Base-by-base conservation (phyloP, 2,888 invertebrate species). In the Tetragnatha montana region DNA sequence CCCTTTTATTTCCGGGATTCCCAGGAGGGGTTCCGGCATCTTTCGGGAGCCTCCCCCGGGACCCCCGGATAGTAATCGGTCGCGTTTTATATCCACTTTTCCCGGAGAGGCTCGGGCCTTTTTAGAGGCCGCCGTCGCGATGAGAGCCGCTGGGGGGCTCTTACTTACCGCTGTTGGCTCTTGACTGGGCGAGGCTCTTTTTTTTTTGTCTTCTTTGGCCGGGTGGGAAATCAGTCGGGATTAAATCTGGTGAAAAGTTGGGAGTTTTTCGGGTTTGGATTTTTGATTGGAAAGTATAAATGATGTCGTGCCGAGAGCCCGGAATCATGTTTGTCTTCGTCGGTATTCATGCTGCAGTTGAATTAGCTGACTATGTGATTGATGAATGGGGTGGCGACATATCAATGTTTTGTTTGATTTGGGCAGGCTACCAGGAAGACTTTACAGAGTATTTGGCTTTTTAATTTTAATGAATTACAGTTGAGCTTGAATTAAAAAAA, bases 71-170 rank as follows among this genome's bases (percentile, higher is more conserved):
- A 80, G 86, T 80, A 80, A 86, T 80, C 86, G 80, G 86, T 86
- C 74, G 49, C 86, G 85, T 80, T 86, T 86, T 86, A 86, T 86
- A 80, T 68, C 86, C 74, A 86, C 86, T 86, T 73, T 35, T 73
- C 80, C 47, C 8, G 35, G 21, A 19, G 71, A 14, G 73, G 76
- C 75, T 78, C n/a, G 22, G 21, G 69, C 79, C 80, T 50, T 79
- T 85, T 82, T 82, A 74, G 35, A 35, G 35, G 35, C 74, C 21
- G 74, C 50, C 81, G 17, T 47, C 12, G 75, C 60, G n/a, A 47
- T 75, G 75, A 75, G 78, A 85, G 51, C 51, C 85, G 85, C 85
- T 79, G 17, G 51, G 85, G 85, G 85, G 51, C 78, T 85, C 85
- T 85, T 85, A 85, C 71, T 85, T 85, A 85, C 85, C 79, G 71